Evolutionary conservation across 2,888 invertebrate genomes (phyloP).

Genomic region (Eumerus sabulonum): DNA sequence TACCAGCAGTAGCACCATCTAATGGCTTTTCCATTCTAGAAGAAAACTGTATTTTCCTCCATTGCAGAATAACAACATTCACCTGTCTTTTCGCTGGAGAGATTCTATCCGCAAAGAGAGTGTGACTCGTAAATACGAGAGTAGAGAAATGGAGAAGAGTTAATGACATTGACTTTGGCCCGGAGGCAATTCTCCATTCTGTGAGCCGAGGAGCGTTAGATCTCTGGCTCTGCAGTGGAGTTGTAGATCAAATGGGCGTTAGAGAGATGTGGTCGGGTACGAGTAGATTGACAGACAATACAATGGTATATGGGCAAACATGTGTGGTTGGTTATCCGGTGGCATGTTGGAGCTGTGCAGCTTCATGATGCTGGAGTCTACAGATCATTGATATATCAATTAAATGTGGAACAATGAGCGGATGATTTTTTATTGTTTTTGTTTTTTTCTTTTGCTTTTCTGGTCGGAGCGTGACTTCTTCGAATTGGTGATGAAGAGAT

Average conservation of each 20-base stretch:
- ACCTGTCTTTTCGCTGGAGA: constrained; percentile 62
- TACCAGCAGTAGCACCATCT: constrained; percentile 3
- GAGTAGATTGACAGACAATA: constrained; percentile 48
- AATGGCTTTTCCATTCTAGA: constrained; percentile 48
- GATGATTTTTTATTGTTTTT: background rate
- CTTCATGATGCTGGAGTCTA: constrained; percentile 1
- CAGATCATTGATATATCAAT: constrained; percentile 49
- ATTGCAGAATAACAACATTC: constrained; percentile 49
- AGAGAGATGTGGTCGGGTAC: constrained; percentile 20
- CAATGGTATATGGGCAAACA: constrained; percentile 21
- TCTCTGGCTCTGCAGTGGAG: constrained; percentile 4
- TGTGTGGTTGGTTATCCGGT: constrained; percentile 20
- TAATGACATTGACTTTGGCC: background rate
- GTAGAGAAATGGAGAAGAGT: constrained; percentile 18
- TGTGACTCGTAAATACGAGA: constrained; percentile 48
- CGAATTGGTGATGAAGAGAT: too few species aligned
- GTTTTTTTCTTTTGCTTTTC: constrained; percentile 8
- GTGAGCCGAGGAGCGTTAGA: too few species aligned
- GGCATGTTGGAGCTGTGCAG: constrained; percentile 20
- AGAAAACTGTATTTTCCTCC: constrained; percentile 15
- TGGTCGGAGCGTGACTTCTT: too few species aligned
- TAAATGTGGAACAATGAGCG: constrained; percentile 16
- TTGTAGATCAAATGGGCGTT: constrained; percentile 60
- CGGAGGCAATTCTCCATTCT: background rate
- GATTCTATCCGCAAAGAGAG: constrained; percentile 7